Evolutionary conservation across 2,113 vertebrate species (phyloP), one percentile per base, ranked within the genome.

Genomic region (Carollia perspicillata): DNA sequence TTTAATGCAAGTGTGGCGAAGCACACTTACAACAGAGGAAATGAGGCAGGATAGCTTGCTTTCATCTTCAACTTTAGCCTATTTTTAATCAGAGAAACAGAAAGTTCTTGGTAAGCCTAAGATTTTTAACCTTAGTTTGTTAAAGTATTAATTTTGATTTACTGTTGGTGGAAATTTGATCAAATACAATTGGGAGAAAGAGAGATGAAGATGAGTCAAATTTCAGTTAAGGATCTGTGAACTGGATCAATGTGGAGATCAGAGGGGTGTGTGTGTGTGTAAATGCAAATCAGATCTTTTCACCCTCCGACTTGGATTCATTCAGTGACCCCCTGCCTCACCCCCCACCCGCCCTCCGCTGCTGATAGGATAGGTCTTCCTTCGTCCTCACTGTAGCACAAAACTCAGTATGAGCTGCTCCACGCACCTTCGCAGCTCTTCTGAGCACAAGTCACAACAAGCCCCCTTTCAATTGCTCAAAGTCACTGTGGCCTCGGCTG

Each of bases 361-460:
- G 14, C 22, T 65, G 30, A 3, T 58, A 14, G 2, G 3, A 5
- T 22, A n/a, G 4, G 3, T 47, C 20, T 75, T 42, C 18, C 28
- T 66, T 66, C 5, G 8, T 1, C 33, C 49, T 84, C n/a, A 14
- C 18, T 63, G 4, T 23, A 28, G 5, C 17, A 83, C 3, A 37
- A 53, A 78, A 3, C 2, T 47, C 44, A 65, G 4, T 8, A 2
- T 3, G 9, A 22, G 35, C 1, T 17, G 13, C 5, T 1, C 4
- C 11, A 8, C 8, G 0, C 44, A 49, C 18, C n/a, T 58, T 49
- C 49, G 47, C 42, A 5, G 66, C 16, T 5, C 75, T 81, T 80
- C 42, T 13, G 18, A 94, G 35, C 17, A 30, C 2, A 60, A 72
- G 35, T 49, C 47, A 90, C 6, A 17, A 5, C 22, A 12, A 60